phyloP scores from a whole-genome alignment of 2,113 vertebrate genomes.

The Gracilinanus agilis region DNA sequence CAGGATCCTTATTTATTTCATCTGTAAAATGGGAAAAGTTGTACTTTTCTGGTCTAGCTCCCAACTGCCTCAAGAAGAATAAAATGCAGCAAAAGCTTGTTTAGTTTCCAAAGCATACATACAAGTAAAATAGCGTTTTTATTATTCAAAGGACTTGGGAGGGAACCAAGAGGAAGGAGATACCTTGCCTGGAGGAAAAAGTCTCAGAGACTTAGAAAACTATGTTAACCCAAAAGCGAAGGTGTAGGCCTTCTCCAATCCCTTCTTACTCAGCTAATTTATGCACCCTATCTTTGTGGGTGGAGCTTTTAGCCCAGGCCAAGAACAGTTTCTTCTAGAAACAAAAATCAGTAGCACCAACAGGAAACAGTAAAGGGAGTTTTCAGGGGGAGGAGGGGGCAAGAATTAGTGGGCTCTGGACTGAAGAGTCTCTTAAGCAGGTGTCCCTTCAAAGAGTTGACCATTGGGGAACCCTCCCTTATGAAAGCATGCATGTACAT shows the following conservation, averaged over 20 bases:
- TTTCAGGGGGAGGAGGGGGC: background rate
- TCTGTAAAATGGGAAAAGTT: background rate
- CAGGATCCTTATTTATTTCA: background rate
- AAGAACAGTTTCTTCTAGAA: background rate
- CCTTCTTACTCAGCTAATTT: background rate
- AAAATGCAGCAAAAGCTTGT: background rate
- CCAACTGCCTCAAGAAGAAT: background rate
- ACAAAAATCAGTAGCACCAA: background rate
- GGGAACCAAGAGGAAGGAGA: background rate
- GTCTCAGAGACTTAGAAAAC: background rate
- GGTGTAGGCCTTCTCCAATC: background rate
- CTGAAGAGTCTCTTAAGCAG: too few species aligned
- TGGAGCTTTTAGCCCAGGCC: background rate
- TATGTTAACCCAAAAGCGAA: background rate
- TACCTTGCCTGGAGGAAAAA: background rate
- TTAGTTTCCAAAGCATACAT: background rate
- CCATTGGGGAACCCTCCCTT: too few species aligned
- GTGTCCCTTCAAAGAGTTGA: too few species aligned
- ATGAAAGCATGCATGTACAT: too few species aligned
- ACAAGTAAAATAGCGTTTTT: background rate
- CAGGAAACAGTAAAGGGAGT: background rate
- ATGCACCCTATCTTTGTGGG: background rate
- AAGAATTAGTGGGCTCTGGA: too few species aligned
- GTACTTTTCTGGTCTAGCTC: background rate
- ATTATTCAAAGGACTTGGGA: background rate